A percentile compares a stretch with the other conserved stretches of the same genome.
Evolutionary conservation across 2,888 invertebrate genomes (phyloP).

Genomic region (Dasypolia templi): DNA sequence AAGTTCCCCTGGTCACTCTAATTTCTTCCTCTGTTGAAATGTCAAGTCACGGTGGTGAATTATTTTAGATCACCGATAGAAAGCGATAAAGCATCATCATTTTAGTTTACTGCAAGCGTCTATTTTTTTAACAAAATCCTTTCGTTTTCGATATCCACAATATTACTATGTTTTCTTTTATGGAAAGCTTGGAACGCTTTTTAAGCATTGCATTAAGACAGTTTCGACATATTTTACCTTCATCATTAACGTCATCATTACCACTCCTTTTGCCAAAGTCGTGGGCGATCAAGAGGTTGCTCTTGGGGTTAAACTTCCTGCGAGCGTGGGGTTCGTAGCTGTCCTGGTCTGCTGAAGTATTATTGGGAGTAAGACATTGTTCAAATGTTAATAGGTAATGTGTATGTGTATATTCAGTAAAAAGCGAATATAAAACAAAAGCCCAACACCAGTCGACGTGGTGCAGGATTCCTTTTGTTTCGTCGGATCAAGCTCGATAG

Average conservation of each 20-base stretch:
- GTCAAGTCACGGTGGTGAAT: slow-evolving; percentile 68
- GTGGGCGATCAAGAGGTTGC: slow-evolving; percentile 80
- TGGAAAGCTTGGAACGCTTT: slow-evolving; percentile 53
- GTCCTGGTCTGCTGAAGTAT: slow-evolving; percentile 70
- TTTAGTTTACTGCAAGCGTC: slow-evolving; percentile 61
- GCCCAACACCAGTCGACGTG: slow-evolving; percentile 60
- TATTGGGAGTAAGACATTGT: slow-evolving; percentile 44
- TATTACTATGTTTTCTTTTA: background rate
- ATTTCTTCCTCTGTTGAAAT: slow-evolving; percentile 85
- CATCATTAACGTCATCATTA: slow-evolving; percentile 78
- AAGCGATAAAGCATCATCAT: slow-evolving; percentile 60
- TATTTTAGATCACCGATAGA: slow-evolving; percentile 50
- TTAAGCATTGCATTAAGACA: slow-evolving; percentile 35
- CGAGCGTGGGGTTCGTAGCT: slow-evolving; percentile 69
- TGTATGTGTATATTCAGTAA: slow-evolving; percentile 25
- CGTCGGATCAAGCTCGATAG: slow-evolving; percentile 29
- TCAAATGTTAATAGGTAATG: slow-evolving; percentile 30
- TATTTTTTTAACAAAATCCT: slow-evolving; percentile 22
- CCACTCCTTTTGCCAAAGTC: slow-evolving; percentile 85
- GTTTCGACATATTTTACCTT: slow-evolving; percentile 78
- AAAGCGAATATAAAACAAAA: slow-evolving; percentile 46
- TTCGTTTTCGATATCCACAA: slow-evolving; percentile 11
- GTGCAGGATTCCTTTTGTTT: slow-evolving; percentile 46
- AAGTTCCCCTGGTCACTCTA: slow-evolving; percentile 83
- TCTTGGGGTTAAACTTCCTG: slow-evolving; percentile 82